Evolutionary conservation across 2,113 vertebrate genomes (phyloP).

Genomic region (Zeus faber): DNA sequence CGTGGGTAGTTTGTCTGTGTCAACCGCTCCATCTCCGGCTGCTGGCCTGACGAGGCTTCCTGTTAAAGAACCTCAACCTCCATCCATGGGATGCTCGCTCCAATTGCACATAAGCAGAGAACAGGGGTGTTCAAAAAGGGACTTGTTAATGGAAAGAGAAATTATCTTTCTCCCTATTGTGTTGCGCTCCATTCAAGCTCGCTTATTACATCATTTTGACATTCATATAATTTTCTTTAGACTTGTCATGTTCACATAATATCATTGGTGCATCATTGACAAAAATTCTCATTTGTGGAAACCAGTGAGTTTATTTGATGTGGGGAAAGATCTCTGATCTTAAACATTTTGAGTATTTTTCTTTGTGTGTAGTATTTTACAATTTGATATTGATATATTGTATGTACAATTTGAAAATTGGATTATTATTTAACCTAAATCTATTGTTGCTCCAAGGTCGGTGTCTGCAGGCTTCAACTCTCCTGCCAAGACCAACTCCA

Average conservation of each 20-base stretch:
- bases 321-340: too few relatives aligned
- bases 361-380: too few relatives aligned
- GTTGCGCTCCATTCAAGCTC: neutral
- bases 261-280: too few relatives aligned
- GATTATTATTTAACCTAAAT: neutral
- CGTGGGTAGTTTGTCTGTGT: constrained; percentile 44
- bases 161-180: neutral
- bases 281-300: too few relatives aligned
- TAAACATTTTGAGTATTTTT: too few relatives aligned
- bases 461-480: constrained; percentile 88
- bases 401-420: too few relatives aligned
- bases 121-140: neutral
- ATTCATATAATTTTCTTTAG: too few relatives aligned
- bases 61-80: neutral
- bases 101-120: neutral
- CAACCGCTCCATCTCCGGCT: constrained; percentile 24
- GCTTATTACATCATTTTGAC: neutral
- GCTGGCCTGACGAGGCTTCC: neutral
- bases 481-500: constrained; percentile 96
- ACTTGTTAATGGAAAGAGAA: neutral
- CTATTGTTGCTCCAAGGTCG: constrained; percentile 74
- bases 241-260: too few relatives aligned
- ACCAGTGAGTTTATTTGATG: neutral
- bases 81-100: constrained; percentile 9
- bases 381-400: too few relatives aligned